These are phyloP conservation scores for Boloria euphrosyne DNA, from an alignment of 2,888 invertebrate species.

Conservation along the genomic window DNA sequence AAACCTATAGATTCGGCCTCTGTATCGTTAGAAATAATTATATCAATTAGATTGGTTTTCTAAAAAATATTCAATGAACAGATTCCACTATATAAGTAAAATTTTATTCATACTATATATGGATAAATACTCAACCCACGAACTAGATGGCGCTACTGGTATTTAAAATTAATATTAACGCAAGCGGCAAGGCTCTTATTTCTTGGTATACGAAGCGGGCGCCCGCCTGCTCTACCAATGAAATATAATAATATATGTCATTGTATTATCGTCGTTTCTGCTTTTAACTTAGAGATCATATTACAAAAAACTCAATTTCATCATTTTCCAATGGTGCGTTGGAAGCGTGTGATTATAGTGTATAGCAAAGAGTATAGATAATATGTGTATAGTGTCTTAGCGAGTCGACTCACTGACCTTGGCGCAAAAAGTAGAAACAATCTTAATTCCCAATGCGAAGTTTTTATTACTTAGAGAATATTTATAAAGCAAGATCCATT, in stretches of 20 bases:
- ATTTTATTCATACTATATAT: background rate
- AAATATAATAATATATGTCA: background rate
- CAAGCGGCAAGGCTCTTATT: background rate
- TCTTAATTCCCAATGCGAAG: conserved; percentile 64
- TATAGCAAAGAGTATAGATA: no score
- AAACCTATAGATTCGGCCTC: no score
- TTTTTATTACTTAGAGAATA: conserved; percentile 65
- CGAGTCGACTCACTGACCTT: conserved; percentile 72
- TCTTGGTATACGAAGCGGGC: conserved; percentile 8
- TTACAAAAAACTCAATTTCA: conserved; percentile 11
- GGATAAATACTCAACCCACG: conserved; percentile 4
- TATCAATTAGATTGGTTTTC: no score
- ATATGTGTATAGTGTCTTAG: conserved; percentile 23
- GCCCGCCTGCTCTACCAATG: conserved; percentile 3
- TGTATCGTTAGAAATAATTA: no score
- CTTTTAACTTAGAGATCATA: background rate
- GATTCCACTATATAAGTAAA: no score
- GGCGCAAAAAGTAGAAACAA: conserved; percentile 75
- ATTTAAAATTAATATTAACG: conserved; percentile 6
- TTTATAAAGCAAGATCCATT: conserved; percentile 59
- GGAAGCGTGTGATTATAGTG: conserved; percentile 53
- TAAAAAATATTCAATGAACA: background rate
- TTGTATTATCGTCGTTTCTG: conserved; percentile 12
- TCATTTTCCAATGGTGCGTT: conserved; percentile 16
- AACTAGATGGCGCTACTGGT: conserved; percentile 31